phyloP scores from a whole-genome alignment of 1,140 invertebrate genomes.

The Drosophila willistoni region DNA sequence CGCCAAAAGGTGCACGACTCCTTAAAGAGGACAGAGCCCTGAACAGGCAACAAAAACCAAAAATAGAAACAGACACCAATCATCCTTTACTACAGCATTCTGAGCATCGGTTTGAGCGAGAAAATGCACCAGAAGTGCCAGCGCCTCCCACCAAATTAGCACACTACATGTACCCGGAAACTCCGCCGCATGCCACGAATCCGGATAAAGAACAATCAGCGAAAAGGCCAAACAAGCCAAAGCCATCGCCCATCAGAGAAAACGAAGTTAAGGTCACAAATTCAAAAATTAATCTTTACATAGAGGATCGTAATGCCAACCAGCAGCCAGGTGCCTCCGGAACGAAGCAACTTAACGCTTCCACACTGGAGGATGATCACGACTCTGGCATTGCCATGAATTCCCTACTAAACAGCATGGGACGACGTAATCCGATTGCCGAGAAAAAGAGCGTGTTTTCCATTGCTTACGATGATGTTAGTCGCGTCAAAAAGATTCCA shows the following conservation, averaged over 20 bases:
- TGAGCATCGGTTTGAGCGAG: constrained; percentile 89
- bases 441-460: constrained; percentile 97
- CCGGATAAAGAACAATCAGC: constrained; percentile 34
- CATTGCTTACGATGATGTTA: constrained; percentile 94
- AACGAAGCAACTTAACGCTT: constrained; percentile 74
- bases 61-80: constrained; percentile 80
- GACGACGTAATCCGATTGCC: constrained; percentile 88
- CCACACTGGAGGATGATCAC: constrained; percentile 86
- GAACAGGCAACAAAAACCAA: constrained; percentile 70
- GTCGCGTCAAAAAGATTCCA: constrained; percentile 77
- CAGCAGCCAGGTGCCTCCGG: constrained; percentile 15
- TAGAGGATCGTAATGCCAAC: constrained; percentile 41
- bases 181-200: constrained; percentile 66
- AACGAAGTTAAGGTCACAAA: constrained; percentile 76
- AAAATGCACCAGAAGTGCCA: constrained; percentile 86
- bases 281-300: constrained; percentile 59
- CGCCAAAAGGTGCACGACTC: constrained; percentile 65
- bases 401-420: constrained; percentile 84
- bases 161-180: constrained; percentile 86
- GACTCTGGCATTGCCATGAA: constrained; percentile 90
- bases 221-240: constrained; percentile 41
- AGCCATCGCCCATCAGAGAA: constrained; percentile 77
- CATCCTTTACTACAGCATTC: constrained; percentile 90
- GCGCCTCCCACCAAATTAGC: constrained; percentile 87
- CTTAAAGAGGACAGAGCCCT: constrained; percentile 77